phyloP scores from a whole-genome alignment of 2,797 vertebrate genomes.

The Manis javanica region DNA sequence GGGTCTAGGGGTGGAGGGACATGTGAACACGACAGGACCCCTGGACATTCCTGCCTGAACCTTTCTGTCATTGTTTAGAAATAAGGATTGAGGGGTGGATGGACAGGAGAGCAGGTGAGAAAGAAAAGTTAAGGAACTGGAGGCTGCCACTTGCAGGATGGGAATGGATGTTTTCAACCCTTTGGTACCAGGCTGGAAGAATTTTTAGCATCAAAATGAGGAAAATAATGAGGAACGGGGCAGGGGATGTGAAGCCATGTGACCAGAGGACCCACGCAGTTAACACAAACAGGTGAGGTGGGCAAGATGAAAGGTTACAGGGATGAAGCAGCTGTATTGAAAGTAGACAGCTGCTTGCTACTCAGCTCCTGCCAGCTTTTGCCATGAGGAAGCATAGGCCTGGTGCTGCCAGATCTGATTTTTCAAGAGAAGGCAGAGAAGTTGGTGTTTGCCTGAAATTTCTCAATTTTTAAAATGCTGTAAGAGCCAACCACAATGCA shows the following conservation, averaged over 20 bases:
- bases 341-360: background rate
- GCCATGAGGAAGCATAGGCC: background rate
- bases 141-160: background rate
- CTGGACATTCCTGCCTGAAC: background rate
- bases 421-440: background rate
- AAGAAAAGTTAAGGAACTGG: background rate
- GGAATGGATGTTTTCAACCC: background rate
- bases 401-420: background rate
- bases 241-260: background rate
- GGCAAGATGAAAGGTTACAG: background rate
- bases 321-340: accelerated
- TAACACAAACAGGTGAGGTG: background rate
- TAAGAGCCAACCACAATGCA: background rate
- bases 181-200: background rate
- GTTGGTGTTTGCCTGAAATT: background rate
- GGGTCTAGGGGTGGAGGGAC: background rate
- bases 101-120: background rate
- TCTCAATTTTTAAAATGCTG: background rate
- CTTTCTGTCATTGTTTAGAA: background rate
- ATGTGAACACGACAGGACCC: background rate
- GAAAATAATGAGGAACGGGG: accelerated
- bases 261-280: background rate
- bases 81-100: accelerated
- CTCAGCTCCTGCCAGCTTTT: background rate
- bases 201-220: background rate